A percentile compares a stretch with the other conserved stretches of the same genome.
These are phyloP conservation scores for Enteromius afrohamiltoni DNA, from an alignment of 2,797 vertebrate genomes.

Conservation along the genomic window DNA sequence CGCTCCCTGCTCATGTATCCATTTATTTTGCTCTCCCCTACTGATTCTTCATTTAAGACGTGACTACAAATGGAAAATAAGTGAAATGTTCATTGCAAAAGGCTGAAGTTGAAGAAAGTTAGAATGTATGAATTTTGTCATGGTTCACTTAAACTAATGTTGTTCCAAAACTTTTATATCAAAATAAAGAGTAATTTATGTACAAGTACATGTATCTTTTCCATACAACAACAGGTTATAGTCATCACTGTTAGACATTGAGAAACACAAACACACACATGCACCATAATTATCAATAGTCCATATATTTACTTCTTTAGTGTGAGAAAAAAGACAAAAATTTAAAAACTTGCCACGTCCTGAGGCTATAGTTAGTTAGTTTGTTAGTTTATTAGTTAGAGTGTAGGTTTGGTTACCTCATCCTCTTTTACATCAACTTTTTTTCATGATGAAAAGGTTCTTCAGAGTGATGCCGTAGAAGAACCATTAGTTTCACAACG, in stretches of 20 bases:
- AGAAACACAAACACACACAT: background rate
- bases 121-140: background rate
- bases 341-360: background rate
- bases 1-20: slow-evolving; percentile 25
- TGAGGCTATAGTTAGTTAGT: background rate
- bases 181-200: background rate
- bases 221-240: background rate
- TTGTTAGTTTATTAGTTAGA: too few species aligned
- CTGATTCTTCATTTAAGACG: slow-evolving; percentile 39
- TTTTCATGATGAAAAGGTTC: too few species aligned
- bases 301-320: too few species aligned
- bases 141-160: background rate
- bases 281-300: too few species aligned
- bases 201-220: background rate
- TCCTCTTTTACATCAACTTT: background rate
- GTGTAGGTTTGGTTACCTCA: background rate
- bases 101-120: background rate
- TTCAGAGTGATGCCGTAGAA: too few species aligned
- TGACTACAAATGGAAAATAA: slow-evolving; percentile 27
- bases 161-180: background rate
- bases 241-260: background rate
- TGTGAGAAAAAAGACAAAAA: background rate
- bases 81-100: background rate
- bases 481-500: too few species aligned
- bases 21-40: slow-evolving; percentile 28